Conservation (phyloP, 2,113 vertebrate genomes). For the Ceuthmochares aereus region DNA sequence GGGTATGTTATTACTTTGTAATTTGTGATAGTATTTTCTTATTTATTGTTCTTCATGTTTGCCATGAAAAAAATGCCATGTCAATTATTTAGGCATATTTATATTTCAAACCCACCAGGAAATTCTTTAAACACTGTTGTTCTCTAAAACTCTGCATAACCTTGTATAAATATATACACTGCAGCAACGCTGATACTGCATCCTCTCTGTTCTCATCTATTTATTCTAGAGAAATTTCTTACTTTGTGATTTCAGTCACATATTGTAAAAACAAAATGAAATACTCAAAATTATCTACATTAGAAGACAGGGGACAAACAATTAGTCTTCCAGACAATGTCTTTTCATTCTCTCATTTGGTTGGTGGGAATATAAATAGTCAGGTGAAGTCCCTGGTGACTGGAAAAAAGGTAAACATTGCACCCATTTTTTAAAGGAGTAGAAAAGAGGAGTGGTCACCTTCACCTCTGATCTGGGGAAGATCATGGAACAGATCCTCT, state of each 20-base stretch:
- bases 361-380: background rate
- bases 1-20: conserved; percentile 40
- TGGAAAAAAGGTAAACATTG: background rate
- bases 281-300: background rate
- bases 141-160: background rate
- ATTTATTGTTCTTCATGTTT: background rate
- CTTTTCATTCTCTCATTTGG: background rate
- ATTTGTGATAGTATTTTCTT: conserved; percentile 10
- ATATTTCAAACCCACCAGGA: background rate
- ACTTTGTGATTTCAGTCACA: background rate
- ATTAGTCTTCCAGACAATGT: background rate
- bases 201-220: background rate
- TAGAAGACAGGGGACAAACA: background rate
- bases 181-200: background rate
- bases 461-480: background rate
- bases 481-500: background rate
- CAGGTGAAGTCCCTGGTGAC: background rate
- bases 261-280: background rate
- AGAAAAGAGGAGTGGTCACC: background rate
- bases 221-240: background rate
- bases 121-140: background rate
- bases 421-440: background rate
- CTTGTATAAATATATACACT: background rate
- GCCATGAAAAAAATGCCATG: too few relatives aligned
- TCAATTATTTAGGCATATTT: background rate